Evolutionary conservation across 2,888 invertebrate species (phyloP), one percentile per base, ranked within the genome.

Genomic region (Clistopyga incitator): DNA sequence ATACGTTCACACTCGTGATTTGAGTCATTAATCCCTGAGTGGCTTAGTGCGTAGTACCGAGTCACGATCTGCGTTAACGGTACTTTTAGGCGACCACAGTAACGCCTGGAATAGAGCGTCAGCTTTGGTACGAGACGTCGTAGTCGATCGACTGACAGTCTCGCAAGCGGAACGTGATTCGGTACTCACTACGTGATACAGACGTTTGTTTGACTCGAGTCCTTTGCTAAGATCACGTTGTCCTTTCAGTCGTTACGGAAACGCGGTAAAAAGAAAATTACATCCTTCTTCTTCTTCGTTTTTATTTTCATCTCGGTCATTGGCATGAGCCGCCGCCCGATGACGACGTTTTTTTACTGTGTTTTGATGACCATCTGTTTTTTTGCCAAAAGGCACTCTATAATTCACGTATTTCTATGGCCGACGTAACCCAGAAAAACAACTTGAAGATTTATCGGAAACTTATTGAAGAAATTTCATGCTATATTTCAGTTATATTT

Each of bases 31-130:
- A 82, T 82, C 65, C 54, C 45, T n/a, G 45, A 59, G 42, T 18
- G 20, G 72, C 42, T 29, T 45, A 65, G 71, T 77, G 72, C 77
- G 80, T 54, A 54, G 47, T 23, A 18, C 52, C 34, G 59, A 54
- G 56, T 78, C 82, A 68, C 70, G 75, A 78, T 70, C 61, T 25
- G 78, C 42, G 54, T 70, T 75, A 80, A 80, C 80, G 83, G 77
- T 80, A 83, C 52, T 72, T 77, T 80, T 54, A 45, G 72, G 72
- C 11, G 67, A 59, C 42, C 45, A 56, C 54, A 54, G 77, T 77
- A 77, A 80, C 80, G 83, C 76, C 76, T 77, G 38, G 67, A 83
- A 54, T 79, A 68, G 71, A 59, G 56, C 25, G 50, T 71, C 52
- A n/a, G 15, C 64, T 70, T 70, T 38, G 75, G 18, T 23, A 56